Evolutionary conservation across 2,797 vertebrate species (phyloP).

Genomic region (Lateolabrax maculatus): DNA sequence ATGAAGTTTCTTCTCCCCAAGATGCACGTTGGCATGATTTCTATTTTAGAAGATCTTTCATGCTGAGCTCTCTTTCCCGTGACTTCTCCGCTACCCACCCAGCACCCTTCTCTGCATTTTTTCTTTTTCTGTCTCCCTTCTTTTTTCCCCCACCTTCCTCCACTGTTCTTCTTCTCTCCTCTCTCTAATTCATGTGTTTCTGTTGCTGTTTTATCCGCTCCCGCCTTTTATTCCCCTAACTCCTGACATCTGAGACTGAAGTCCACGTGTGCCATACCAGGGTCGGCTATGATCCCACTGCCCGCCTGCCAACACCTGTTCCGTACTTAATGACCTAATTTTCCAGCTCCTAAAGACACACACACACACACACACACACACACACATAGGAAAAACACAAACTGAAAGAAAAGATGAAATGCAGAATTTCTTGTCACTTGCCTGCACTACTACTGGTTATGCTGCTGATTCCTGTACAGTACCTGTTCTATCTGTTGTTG

Average conservation of each 20-base stretch:
- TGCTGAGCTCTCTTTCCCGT: not conserved
- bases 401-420: not conserved
- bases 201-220: constrained; percentile 31
- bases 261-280: constrained; percentile 19
- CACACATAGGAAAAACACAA: not conserved
- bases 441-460: not conserved
- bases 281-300: constrained; percentile 13
- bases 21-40: constrained; percentile 16
- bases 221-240: constrained; percentile 8
- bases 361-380: not conserved
- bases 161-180: constrained; percentile 10
- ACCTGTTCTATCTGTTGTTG: not conserved
- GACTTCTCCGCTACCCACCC: constrained; percentile 15
- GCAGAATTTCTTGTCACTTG: not conserved
- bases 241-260: constrained; percentile 38
- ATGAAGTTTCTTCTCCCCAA: constrained; percentile 28
- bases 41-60: constrained; percentile 26
- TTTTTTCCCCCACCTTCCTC: constrained; percentile 31
- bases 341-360: constrained; percentile 17
- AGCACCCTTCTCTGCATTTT: constrained; percentile 5
- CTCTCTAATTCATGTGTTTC: constrained; percentile 29
- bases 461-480: not conserved
- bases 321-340: constrained; percentile 36
- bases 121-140: constrained; percentile 18
- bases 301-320: constrained; percentile 53